These are phyloP conservation scores for Thinocorus orbignyianus DNA, from an alignment of 2,113 vertebrate genomes.

Conservation along the genomic window DNA sequence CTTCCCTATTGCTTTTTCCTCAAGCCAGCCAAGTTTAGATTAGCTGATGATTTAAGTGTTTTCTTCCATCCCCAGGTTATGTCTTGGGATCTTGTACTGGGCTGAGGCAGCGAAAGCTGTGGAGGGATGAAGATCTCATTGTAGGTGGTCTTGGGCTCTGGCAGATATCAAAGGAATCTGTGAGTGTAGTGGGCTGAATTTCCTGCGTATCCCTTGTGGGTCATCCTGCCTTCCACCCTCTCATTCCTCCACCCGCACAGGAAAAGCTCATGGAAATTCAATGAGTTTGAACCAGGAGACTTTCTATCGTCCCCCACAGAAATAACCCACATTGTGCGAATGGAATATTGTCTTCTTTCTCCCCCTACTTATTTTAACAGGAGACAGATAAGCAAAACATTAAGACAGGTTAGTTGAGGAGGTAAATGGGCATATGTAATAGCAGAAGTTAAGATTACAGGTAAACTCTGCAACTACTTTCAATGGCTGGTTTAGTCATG, in stretches of 20 bases:
- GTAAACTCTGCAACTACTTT: not conserved
- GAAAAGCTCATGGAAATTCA: not conserved
- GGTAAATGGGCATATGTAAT: not conserved
- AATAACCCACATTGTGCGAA: not conserved
- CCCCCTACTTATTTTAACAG: not conserved
- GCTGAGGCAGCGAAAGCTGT: not conserved
- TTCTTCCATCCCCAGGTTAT: not conserved
- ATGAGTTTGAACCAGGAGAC: not conserved
- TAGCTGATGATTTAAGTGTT: not conserved
- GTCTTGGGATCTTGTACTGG: not conserved
- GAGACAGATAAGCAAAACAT: not conserved
- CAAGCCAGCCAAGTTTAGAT: not conserved
- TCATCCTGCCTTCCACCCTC: not conserved
- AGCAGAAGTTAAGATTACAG: not conserved
- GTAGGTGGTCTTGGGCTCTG: conserved; percentile 27
- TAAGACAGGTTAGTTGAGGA: not conserved
- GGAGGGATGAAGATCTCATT: not conserved
- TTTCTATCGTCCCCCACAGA: not conserved
- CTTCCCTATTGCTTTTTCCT: not conserved
- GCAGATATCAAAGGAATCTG: not conserved
- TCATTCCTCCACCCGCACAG: not conserved
- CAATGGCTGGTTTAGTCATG: not conserved
- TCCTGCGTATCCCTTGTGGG: not conserved
- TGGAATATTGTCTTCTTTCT: not conserved
- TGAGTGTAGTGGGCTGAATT: not conserved